These are phyloP conservation scores for Pristionchus japonicus DNA, from an alignment of 2,888 invertebrate species.

Conservation along the genomic window DNA sequence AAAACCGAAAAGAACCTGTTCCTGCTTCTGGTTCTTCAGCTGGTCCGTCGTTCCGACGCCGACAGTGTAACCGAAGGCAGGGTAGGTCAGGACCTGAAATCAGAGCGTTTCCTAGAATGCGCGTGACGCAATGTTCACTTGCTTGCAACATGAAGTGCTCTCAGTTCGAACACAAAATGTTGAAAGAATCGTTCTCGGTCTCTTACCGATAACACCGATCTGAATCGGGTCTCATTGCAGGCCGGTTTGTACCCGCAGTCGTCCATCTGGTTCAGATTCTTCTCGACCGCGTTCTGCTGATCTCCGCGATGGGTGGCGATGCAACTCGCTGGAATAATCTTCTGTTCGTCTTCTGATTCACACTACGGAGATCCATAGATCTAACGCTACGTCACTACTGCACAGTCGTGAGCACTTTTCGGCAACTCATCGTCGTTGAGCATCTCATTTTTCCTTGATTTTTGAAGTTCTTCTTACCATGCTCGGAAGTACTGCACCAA, in stretches of 20 bases:
- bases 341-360: too few relatives aligned
- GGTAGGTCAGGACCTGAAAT: conserved; percentile 8
- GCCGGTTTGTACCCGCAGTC: background rate
- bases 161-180: too few relatives aligned
- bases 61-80: conserved; percentile 9
- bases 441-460: too few relatives aligned
- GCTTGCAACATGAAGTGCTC: too few relatives aligned
- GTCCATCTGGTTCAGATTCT: background rate
- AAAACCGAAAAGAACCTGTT: background rate
- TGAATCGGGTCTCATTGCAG: conserved; percentile 5
- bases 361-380: too few relatives aligned
- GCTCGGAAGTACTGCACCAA: background rate
- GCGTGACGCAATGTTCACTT: background rate
- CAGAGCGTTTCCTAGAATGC: too few relatives aligned
- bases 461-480: conserved; percentile 6
- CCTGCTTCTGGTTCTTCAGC: background rate
- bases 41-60: conserved; percentile 21
- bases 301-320: background rate
- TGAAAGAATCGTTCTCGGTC: too few relatives aligned
- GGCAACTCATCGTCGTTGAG: too few relatives aligned
- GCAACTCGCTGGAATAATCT: background rate
- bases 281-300: background rate
- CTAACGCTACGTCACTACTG: too few relatives aligned
- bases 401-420: too few relatives aligned
- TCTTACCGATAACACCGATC: background rate